Evolutionary conservation across 2,113 vertebrate species (phyloP).

Genomic region (Hippocampus abdominalis): DNA sequence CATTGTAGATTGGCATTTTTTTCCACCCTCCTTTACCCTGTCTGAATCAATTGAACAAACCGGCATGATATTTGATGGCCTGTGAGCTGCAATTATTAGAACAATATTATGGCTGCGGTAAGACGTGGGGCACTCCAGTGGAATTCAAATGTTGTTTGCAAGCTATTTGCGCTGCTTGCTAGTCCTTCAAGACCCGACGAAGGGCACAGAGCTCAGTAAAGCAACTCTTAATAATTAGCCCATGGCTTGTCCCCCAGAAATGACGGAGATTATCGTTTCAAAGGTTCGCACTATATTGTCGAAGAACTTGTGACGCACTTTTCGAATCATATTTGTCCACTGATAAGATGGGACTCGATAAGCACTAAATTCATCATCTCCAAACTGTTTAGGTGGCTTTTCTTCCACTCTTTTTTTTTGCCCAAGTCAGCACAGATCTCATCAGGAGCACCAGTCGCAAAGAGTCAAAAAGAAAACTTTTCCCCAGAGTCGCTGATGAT

Average conservation of each 20-base stretch:
- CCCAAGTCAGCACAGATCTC: constrained; percentile 42
- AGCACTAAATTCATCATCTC: constrained; percentile 33
- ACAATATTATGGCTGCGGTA: constrained; percentile 71
- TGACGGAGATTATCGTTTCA: constrained; percentile 63
- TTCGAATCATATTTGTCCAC: constrained; percentile 25
- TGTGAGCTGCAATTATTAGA: constrained; percentile 75
- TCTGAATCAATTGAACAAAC: constrained; percentile 75
- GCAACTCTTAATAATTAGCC: constrained; percentile 79
- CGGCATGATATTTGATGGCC: constrained; percentile 71
- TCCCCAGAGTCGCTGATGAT: constrained; percentile 48
- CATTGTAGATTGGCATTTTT: constrained; percentile 52
- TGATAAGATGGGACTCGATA: constrained; percentile 44
- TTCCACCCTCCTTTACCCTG: constrained; percentile 41
- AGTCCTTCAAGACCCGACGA: constrained; percentile 69
- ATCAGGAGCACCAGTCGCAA: constrained; percentile 20
- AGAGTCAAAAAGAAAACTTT: constrained; percentile 16
- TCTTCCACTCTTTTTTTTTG: constrained; percentile 32
- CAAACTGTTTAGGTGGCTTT: constrained; percentile 44
- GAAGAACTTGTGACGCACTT: constrained; percentile 27
- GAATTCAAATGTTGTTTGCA: constrained; percentile 70
- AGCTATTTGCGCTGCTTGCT: constrained; percentile 68
- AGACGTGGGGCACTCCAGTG: constrained; percentile 52
- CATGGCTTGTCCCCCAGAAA: constrained; percentile 65
- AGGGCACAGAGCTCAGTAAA: constrained; percentile 76
- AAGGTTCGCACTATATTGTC: constrained; percentile 9